These are phyloP conservation scores for Tachina fera DNA, from an alignment of 2,888 invertebrate species.

Conservation along the genomic window DNA sequence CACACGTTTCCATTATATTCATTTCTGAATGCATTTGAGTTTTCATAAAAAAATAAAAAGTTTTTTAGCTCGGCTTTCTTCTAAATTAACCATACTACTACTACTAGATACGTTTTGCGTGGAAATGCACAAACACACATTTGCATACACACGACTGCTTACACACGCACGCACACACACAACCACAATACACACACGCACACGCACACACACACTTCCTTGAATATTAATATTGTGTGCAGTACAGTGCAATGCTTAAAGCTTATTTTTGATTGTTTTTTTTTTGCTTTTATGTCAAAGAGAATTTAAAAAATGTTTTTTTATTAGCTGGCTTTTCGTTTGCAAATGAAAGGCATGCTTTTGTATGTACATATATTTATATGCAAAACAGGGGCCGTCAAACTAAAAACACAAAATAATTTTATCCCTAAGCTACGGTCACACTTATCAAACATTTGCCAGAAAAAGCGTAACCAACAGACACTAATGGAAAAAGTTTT, in stretches of 20 bases:
- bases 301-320: constrained; percentile 41
- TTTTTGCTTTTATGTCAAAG: constrained; percentile 41
- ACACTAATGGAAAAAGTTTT: no score
- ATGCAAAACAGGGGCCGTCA: no score
- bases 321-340: constrained; percentile 25
- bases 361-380: not conserved
- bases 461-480: no score
- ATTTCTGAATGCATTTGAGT: constrained; percentile 15
- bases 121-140: not conserved
- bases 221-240: not conserved
- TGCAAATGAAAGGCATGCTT: not conserved
- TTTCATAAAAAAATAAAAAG: not conserved
- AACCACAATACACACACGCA: not conserved
- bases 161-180: not conserved
- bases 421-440: no score
- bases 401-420: no score
- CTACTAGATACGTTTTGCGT: constrained; percentile 13
- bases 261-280: constrained; percentile 25
- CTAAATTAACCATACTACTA: constrained; percentile 23
- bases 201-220: not conserved
- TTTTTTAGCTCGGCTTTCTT: not conserved
- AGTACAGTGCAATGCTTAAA: not conserved
- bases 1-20: not conserved
- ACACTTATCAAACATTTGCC: no score
- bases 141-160: not conserved